Evolutionary conservation across 1,140 invertebrate genomes (phyloP).

Genomic region (Hestina assimilis): DNA sequence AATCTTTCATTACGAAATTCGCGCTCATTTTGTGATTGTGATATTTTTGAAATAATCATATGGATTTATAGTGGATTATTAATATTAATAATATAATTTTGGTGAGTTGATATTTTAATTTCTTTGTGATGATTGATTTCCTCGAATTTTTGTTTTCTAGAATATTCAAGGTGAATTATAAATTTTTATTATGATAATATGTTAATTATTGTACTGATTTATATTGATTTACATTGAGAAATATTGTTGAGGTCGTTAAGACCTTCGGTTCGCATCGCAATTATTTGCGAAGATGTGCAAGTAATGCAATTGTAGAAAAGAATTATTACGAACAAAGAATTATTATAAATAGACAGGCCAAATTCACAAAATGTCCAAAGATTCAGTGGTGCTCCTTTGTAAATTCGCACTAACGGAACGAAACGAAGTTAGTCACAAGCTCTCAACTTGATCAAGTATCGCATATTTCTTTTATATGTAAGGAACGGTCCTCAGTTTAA

Average conservation of each 20-base stretch:
- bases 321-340: not conserved
- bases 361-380: no score
- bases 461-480: no score
- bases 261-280: conserved; percentile 16
- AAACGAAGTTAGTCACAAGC: no score
- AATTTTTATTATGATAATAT: not conserved
- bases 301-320: not conserved
- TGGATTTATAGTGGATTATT: conserved; percentile 26
- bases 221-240: conserved; percentile 17
- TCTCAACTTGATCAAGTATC: no score
- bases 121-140: not conserved
- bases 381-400: no score
- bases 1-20: conserved; percentile 26
- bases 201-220: not conserved
- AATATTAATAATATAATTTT: not conserved
- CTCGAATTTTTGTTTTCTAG: not conserved
- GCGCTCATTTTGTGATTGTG: conserved; percentile 21
- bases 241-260: conserved; percentile 22
- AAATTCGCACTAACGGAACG: no score
- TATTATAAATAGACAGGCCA: not conserved
- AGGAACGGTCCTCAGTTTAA: no score
- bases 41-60: conserved; percentile 17
- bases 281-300: not conserved
- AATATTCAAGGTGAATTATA: conserved; percentile 3
- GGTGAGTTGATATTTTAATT: conserved; percentile 1